Percentiles rank a stretch among this genome's conserved stretches.
Conservation (phyloP, 2,888 invertebrate species). For the Melanotus villosus region DNA sequence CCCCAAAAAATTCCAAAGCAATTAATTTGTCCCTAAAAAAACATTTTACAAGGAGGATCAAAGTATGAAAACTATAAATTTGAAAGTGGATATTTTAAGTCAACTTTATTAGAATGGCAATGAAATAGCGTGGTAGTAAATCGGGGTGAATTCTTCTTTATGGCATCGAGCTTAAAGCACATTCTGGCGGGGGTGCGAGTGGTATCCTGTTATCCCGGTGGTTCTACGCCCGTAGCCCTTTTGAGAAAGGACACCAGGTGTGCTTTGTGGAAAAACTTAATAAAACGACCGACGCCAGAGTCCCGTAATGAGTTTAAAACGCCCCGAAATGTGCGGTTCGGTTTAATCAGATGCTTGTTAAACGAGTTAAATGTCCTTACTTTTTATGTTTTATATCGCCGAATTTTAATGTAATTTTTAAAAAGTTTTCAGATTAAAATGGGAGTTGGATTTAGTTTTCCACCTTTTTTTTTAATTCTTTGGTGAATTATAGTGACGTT, state of each 20-base stretch:
- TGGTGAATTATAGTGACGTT: slow-evolving; percentile 36
- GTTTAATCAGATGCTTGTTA: slow-evolving; percentile 58
- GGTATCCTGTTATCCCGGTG: slow-evolving; percentile 11
- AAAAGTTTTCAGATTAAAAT: slow-evolving; percentile 41
- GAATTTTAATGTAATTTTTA: slow-evolving; percentile 43
- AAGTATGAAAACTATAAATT: too few relatives aligned
- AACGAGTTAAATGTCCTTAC: slow-evolving; percentile 43
- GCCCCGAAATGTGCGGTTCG: slow-evolving; percentile 56
- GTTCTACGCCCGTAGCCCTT: slow-evolving; percentile 21
- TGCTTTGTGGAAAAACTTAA: slow-evolving; percentile 59
- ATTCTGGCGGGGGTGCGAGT: slow-evolving; percentile 7
- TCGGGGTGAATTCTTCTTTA: slow-evolving; percentile 25
- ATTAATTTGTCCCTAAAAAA: too few relatives aligned
- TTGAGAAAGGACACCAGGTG: slow-evolving; percentile 55
- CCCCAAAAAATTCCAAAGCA: too few relatives aligned
- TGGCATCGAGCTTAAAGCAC: slow-evolving; percentile 22
- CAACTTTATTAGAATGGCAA: slow-evolving; percentile 11
- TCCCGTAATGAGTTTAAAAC: slow-evolving; percentile 56
- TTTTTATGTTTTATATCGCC: slow-evolving; percentile 37
- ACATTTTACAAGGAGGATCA: too few relatives aligned
- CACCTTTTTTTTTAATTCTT: too few relatives aligned
- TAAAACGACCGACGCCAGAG: slow-evolving; percentile 53
- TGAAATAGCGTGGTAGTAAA: slow-evolving; percentile 21
- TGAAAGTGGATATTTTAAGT: slow-evolving; percentile 5
- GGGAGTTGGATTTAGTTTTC: slow-evolving; percentile 34